Evolutionary conservation across 2,888 invertebrate genomes (phyloP), one percentile per base, ranked within the genome.

Genomic region (Harpalus rubripes): DNA sequence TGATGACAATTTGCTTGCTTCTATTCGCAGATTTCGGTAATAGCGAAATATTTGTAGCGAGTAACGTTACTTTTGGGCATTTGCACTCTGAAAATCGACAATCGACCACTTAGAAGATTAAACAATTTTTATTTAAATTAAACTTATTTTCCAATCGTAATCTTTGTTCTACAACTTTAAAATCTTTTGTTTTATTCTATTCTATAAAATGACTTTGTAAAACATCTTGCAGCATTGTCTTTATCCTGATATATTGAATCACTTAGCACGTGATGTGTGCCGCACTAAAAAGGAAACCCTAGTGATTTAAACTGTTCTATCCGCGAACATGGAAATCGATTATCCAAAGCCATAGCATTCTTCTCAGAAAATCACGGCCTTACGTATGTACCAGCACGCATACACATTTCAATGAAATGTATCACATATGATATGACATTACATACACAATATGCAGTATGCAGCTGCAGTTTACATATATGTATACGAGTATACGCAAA

Each of bases 211-310:
- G 44, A 10, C 12, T 52, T 52, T 52, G 44, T 10, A 52, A 52
- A 52, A 52, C 44, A 8, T 12, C 44, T 1, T 52, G 2, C 44
- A 7, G 44, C 8, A 52, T 52, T 52, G 8, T 52, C 44, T 52
- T 52, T 10, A 52, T 22, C 63, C 63, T 63, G 63, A 63, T 63
- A 26, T 63, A 63, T 63, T 26, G 63, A 63, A 63, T 63, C 63
- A 63, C 63, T 63, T 63, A 63, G 59, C 63, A 18, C 12, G 63
- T 63, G 63, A 63, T 63, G 22, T 63, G 26, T 12, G 22, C 7
- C 22, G 63, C 8, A 22, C 22, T 18, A 18, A 22, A 63, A 63
- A 63, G 22, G 63, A 22, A 22, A 63, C 18, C 22, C 63, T 18
- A 10, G 22, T 63, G 63, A 63, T 63, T 26, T 63, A 63, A 63